These are phyloP conservation scores for Aporophyla lueneburgensis DNA, from an alignment of 2,888 invertebrate genomes.

Conservation along the genomic window DNA sequence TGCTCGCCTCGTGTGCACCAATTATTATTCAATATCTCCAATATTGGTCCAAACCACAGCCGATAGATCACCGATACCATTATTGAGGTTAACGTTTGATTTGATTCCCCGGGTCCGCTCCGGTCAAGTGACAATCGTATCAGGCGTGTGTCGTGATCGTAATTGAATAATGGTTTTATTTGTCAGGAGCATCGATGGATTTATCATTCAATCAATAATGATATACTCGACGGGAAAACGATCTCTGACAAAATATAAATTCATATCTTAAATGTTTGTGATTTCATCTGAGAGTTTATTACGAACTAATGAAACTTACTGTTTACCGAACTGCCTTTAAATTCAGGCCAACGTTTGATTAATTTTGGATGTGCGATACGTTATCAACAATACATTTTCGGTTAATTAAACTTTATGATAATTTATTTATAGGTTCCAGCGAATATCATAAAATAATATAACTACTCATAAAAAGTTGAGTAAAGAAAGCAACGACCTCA, in stretches of 20 bases:
- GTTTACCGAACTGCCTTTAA: slow-evolving; percentile 66
- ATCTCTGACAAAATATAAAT: slow-evolving; percentile 65
- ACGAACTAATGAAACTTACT: slow-evolving; percentile 61
- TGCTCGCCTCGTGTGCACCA: slow-evolving; percentile 83
- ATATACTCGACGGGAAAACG: slow-evolving; percentile 63
- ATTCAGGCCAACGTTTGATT: slow-evolving; percentile 79
- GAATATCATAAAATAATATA: slow-evolving; percentile 53
- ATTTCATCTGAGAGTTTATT: slow-evolving; percentile 48
- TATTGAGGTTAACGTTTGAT: slow-evolving; percentile 82
- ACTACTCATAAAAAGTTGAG: slow-evolving; percentile 55
- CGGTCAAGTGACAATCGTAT: slow-evolving; percentile 86
- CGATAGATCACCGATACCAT: slow-evolving; percentile 75
- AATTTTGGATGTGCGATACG: slow-evolving; percentile 72
- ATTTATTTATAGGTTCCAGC: slow-evolving; percentile 36
- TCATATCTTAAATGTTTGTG: slow-evolving; percentile 56
- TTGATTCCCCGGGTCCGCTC: slow-evolving; percentile 76
- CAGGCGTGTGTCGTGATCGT: slow-evolving; percentile 72
- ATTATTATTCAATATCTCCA: slow-evolving; percentile 89
- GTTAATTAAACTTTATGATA: slow-evolving; percentile 64
- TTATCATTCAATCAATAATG: slow-evolving; percentile 76
- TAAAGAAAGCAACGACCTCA: slow-evolving; percentile 74
- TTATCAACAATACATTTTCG: slow-evolving; percentile 72
- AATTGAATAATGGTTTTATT: slow-evolving; percentile 85
- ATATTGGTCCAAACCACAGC: slow-evolving; percentile 69
- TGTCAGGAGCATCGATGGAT: slow-evolving; percentile 76